These are phyloP conservation scores for Antigone vipio DNA, from an alignment of 2,113 vertebrate species.

Conservation along the genomic window DNA sequence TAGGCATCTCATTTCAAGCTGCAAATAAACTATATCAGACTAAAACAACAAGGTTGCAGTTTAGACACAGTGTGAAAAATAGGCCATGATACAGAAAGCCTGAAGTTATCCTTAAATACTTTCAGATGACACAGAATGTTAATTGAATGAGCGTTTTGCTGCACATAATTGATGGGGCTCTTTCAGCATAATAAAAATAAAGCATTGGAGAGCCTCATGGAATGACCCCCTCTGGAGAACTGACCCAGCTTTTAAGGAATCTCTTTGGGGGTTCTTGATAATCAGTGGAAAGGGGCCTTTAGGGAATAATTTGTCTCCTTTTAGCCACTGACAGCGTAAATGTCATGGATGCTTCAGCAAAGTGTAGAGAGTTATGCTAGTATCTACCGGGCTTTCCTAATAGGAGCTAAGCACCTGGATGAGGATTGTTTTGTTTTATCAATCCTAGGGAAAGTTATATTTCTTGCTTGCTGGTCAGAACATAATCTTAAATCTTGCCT, in stretches of 20 bases:
- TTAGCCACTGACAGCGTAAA: conserved; percentile 22
- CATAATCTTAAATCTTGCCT: not conserved
- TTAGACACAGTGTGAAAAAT: not conserved
- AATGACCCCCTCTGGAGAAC: not conserved
- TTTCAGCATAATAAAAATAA: conserved; percentile 18
- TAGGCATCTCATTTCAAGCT: not conserved
- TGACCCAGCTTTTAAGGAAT: conserved; percentile 2
- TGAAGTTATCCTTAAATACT: conserved; percentile 12
- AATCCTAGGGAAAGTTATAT: not conserved
- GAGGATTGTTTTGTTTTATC: not conserved
- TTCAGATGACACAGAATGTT: not conserved
- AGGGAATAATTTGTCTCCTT: conserved; percentile 33
- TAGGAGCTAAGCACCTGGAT: not conserved
- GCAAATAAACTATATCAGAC: not conserved
- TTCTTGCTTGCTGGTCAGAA: not conserved
- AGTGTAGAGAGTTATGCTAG: not conserved
- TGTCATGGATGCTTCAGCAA: conserved; percentile 7
- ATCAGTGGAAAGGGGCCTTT: not conserved
- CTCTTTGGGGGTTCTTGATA: not conserved
- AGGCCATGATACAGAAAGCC: not conserved
- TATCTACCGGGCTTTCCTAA: conserved; percentile 3
- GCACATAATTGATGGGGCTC: not conserved
- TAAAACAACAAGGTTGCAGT: not conserved
- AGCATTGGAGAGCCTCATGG: not conserved
- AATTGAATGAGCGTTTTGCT: not conserved